Conservation (phyloP, 2,113 vertebrate species). For the Amblyornis subalaris region DNA sequence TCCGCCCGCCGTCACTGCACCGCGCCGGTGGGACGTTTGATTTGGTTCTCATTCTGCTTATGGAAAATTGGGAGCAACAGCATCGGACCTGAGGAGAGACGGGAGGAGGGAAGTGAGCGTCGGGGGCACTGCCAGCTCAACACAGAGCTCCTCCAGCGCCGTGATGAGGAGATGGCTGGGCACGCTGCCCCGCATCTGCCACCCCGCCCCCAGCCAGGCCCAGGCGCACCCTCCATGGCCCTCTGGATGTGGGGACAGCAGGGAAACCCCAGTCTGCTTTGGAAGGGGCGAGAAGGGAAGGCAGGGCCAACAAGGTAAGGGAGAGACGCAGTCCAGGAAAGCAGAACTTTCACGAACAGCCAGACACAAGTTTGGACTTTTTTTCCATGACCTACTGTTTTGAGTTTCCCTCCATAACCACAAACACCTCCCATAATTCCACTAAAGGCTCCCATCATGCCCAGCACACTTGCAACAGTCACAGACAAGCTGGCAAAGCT, state of each 20-base stretch:
- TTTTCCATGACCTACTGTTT: not conserved
- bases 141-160: not conserved
- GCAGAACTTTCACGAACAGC: not conserved
- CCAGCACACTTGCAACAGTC: not conserved
- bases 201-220: not conserved
- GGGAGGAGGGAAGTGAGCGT: constrained; percentile 66
- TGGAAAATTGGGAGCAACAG: constrained; percentile 75
- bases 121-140: not conserved
- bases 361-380: not conserved
- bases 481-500: not conserved
- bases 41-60: constrained; percentile 78
- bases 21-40: constrained; percentile 44
- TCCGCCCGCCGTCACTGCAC: constrained; percentile 51
- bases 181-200: rapidly evolving
- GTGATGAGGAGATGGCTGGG: not conserved
- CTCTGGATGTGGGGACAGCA: not conserved
- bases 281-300: not conserved
- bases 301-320: not conserved
- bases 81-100: constrained; percentile 68
- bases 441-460: not conserved
- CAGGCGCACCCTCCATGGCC: rapidly evolving
- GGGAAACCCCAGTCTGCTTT: not conserved
- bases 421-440: not conserved
- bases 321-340: not conserved
- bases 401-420: not conserved